Evolutionary conservation across 2,113 vertebrate species (phyloP), one percentile per base, ranked within the genome.

Genomic region (Cyrtonyx montezumae): DNA sequence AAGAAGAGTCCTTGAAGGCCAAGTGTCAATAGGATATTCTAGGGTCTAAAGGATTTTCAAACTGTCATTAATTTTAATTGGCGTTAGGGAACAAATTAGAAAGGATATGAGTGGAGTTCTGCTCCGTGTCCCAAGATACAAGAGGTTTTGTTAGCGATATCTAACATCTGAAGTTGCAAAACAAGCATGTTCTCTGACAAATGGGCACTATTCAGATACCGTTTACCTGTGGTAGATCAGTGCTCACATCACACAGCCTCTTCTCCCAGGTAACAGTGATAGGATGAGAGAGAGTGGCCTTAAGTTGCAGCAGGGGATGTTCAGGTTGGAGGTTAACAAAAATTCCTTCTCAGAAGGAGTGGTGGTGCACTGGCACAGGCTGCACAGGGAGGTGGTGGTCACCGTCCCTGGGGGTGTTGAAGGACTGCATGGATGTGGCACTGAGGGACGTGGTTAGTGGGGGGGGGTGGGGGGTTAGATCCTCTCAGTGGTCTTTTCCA

Each of bases 61-160:
- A 88, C 51, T 91, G 55, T 61, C 74, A 76, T 81, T 87, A 84
- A 65, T 85, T 91, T 82, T 85, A 87, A 89, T 85, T 89, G 85
- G 63, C 55, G 55, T 79, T 82, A 85, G 28, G 43, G 75, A 67
- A 55, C 37, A 56, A 81, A 65, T 79, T 82, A 73, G 58, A 79
- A 76, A 76, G 43, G 59, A 20, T 34, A 43, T 34, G 53, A 48
- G 25, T 76, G 17, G 58, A 76, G 67, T 65, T 87, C 70, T 79
- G 34, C 67, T 92, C 48, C 34, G 15, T 61, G 68, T 84, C 71
- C 70, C 48, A 61, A 76, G 40, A 37, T 51, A 30, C 46, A 79
- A 82, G 34, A 93, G 62, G 71, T 82, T 67, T 81, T 65, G 66
- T 63, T 93, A 75, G 79, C 51, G 30, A 61, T 36, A 63, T 6